phyloP scores from a whole-genome alignment of 2,888 invertebrate genomes.

The Anodontia alba region DNA sequence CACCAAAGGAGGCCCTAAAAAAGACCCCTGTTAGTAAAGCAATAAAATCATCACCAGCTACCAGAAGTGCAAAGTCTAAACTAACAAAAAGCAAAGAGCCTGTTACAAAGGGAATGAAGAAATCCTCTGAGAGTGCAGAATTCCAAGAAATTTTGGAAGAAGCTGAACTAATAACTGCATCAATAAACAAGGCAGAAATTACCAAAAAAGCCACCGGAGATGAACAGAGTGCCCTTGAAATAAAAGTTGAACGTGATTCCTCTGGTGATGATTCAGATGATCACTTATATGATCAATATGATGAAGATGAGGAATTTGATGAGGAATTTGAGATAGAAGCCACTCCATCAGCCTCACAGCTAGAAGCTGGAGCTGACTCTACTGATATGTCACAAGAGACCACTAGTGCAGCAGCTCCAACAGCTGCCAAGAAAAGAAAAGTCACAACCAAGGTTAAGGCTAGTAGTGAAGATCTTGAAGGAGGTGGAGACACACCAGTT shows the following conservation, averaged over 20 bases:
- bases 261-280: conserved; percentile 4
- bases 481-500: background rate
- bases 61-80: background rate
- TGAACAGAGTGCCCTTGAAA: background rate
- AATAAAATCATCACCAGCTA: background rate
- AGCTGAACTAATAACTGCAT: background rate
- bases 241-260: background rate
- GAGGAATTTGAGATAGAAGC: background rate
- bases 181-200: background rate
- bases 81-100: background rate
- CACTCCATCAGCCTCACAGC: background rate
- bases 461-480: background rate
- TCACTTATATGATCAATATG: background rate
- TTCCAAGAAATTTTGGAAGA: conserved; percentile 3
- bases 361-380: background rate
- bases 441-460: background rate
- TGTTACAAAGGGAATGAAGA: background rate
- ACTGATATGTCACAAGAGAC: conserved; percentile 13
- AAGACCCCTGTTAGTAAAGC: background rate
- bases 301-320: background rate
- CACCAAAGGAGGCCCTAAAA: background rate
- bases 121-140: background rate
- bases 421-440: background rate
- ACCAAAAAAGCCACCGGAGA: background rate
- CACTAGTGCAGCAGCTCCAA: background rate